These are phyloP conservation scores for Bucco capensis DNA, from an alignment of 2,113 vertebrate genomes.

Conservation along the genomic window DNA sequence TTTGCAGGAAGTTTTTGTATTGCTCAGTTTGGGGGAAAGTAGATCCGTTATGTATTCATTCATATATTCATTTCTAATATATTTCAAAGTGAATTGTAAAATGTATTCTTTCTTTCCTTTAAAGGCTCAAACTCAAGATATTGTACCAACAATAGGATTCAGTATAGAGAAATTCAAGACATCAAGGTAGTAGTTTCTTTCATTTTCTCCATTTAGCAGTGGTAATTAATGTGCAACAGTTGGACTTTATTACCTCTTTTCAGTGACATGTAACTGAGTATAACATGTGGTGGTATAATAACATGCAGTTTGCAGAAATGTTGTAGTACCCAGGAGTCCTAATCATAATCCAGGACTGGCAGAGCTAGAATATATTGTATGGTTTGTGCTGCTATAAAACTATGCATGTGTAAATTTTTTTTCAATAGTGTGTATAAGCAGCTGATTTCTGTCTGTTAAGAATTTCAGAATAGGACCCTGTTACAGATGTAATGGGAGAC, in stretches of 20 bases:
- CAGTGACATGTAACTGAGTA: neutral
- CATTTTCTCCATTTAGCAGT: neutral
- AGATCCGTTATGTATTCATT: neutral
- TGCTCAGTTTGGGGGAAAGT: neutral
- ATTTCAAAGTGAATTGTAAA: neutral
- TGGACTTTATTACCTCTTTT: neutral
- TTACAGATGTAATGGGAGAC: neutral
- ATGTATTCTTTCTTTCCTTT: slow-evolving; percentile 21
- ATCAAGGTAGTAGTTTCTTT: slow-evolving; percentile 82
- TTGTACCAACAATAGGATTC: slow-evolving; percentile 98
- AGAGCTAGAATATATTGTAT: neutral
- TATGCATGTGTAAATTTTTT: neutral
- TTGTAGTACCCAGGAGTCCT: neutral
- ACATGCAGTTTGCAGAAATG: neutral
- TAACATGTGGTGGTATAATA: neutral
- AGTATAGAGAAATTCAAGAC: slow-evolving; percentile 99
- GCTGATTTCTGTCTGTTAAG: neutral
- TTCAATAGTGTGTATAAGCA: neutral
- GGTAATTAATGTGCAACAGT: neutral
- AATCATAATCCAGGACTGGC: neutral
- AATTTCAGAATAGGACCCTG: neutral
- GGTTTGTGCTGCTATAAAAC: neutral
- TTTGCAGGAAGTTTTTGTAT: neutral
- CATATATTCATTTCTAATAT: neutral
- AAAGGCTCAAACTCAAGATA: slow-evolving; percentile 94